Evolutionary conservation across 1,140 invertebrate species (phyloP), one percentile per base, ranked within the genome.

Genomic region (Campoletis sonorensis): DNA sequence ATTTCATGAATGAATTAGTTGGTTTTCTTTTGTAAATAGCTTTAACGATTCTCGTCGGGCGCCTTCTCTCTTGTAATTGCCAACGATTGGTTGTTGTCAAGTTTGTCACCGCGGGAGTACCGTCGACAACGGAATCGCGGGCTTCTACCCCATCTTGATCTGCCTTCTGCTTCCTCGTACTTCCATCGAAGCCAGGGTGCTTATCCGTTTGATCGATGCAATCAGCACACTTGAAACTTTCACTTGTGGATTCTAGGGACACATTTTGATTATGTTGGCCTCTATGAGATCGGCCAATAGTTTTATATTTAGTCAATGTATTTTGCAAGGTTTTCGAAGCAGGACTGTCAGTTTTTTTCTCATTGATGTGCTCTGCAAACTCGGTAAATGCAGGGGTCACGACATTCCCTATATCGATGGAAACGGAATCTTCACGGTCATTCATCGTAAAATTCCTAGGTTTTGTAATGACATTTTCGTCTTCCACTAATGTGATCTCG

Each of bases 1-100:
- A 45, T 40, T 64, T 78, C 18, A 67, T 7, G 1, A 64, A 15
- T 23, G 21, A 27, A 26, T 0, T 33, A 0, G 10, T 54, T 1
- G 75, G 75, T 78, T 45, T 64, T 13, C 75, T 54, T 8, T 58
- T 54, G 64, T 78, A 78, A 16, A 78, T 64, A 54, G 75, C 58
- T 45, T 78, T 78, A 8, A 78, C 75, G 16, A 78, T 4, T 23
- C 75, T 30, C 21, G 64, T 30, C 15, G 75, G 54, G 40, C 13
- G 58, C 64, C 75, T 64, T 15, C 75, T 23, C n/a, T 64, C 58
- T n/a, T 64, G 75, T 18, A 78, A 40, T 64, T n/a, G 54, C 58
- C 75, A 40, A 13, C 58, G 54, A 78, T 78, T 76, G 27, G 49
- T 78, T 30, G 18, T 30, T 5, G 54, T 40, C 18, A 64, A 15